Conservation (phyloP, 2,888 invertebrate species). For the Sphaerophoria taeniata region DNA sequence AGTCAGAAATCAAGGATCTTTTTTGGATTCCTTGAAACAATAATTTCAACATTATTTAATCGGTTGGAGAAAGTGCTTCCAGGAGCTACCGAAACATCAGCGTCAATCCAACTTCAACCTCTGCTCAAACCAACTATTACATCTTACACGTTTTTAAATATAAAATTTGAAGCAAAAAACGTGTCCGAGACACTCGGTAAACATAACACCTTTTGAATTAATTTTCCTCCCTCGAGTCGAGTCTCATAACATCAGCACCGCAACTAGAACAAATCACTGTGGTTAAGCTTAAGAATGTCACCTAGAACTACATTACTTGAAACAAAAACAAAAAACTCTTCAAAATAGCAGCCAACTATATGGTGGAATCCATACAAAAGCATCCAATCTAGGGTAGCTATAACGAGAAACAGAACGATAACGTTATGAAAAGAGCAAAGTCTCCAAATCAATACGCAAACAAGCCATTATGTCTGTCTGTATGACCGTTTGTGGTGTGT, state of each 20-base stretch:
- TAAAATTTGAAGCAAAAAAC: conserved; percentile 3
- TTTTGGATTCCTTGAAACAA: no score
- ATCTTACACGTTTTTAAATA: conserved; percentile 5
- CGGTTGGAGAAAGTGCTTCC: no score
- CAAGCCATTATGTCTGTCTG: neutral
- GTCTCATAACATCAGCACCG: conserved; percentile 41
- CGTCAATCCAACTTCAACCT: no score
- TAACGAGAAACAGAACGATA: no score
- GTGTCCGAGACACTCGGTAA: conserved; percentile 36
- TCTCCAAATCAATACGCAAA: conserved; percentile 8
- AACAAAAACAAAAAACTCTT: neutral
- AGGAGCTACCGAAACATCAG: no score
- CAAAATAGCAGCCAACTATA: conserved; percentile 27
- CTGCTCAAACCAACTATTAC: no score
- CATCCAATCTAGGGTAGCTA: conserved; percentile 42
- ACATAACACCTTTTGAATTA: conserved; percentile 40
- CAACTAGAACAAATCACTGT: conserved; percentile 54
- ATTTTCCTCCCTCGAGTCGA: neutral
- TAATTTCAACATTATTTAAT: no score
- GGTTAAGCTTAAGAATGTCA: conserved; percentile 51
- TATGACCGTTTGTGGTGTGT: neutral
- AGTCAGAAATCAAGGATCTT: no score
- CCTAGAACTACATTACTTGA: conserved; percentile 25
- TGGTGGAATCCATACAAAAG: conserved; percentile 56
- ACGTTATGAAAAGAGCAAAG: conserved; percentile 30